A percentile compares a stretch with the other conserved stretches of the same genome.
phyloP scores from a whole-genome alignment of 2,113 vertebrate genomes.

The Leuciscus idus region DNA sequence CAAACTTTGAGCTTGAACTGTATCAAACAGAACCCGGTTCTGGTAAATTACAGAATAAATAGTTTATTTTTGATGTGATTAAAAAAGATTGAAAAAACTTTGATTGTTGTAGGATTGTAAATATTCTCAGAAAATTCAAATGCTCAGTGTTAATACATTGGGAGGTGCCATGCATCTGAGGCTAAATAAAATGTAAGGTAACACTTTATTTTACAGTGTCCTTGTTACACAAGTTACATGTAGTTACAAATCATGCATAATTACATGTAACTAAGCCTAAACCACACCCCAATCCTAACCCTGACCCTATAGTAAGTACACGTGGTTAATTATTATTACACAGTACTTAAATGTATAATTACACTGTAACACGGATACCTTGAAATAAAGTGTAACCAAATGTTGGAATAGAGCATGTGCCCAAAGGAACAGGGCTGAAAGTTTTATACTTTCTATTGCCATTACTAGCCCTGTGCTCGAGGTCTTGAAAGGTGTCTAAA shows the following conservation, averaged over 20 bases:
- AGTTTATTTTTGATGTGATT: not conserved
- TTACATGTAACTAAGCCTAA: no score
- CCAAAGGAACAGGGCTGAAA: not conserved
- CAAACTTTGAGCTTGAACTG: slow-evolving; percentile 12
- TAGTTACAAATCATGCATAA: no score
- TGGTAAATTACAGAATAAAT: not conserved
- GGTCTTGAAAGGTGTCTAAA: not conserved
- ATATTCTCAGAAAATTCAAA: not conserved
- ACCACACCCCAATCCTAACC: no score
- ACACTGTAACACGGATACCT: no score
- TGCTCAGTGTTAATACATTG: not conserved
- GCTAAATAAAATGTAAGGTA: not conserved
- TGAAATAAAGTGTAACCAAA: no score
- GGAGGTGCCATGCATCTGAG: not conserved
- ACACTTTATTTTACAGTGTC: no score
- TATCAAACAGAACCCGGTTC: not conserved
- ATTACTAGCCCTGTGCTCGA: not conserved
- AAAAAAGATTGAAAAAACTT: not conserved
- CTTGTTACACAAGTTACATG: no score
- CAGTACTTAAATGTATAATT: no score
- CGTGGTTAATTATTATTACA: no score
- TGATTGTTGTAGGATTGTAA: not conserved
- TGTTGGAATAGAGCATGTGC: not conserved
- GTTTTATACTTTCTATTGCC: not conserved
- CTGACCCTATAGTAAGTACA: no score